These are phyloP conservation scores for Halcyon smyrnensis DNA, from an alignment of 2,797 vertebrate species.

Conservation along the genomic window DNA sequence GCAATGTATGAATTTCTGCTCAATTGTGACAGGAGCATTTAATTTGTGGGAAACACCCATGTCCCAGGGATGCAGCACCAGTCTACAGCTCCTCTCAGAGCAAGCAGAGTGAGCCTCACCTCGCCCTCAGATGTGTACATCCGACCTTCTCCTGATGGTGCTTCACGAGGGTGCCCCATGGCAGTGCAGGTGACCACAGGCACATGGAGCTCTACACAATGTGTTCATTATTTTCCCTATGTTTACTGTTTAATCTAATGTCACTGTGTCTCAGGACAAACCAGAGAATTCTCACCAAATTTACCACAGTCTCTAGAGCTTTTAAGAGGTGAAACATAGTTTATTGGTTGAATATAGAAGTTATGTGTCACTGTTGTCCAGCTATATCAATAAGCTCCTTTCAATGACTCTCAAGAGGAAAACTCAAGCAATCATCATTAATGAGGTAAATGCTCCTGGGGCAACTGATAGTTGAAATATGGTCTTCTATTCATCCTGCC, in stretches of 20 bases:
- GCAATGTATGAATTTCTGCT: background rate
- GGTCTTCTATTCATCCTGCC: background rate
- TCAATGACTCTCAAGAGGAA: conserved; percentile 46
- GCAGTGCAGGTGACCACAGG: rapidly evolving
- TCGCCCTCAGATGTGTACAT: background rate
- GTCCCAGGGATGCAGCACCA: background rate
- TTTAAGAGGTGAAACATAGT: conserved; percentile 24
- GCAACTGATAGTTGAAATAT: background rate
- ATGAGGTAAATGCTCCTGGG: conserved; percentile 16
- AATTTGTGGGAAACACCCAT: background rate
- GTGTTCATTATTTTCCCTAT: rapidly evolving
- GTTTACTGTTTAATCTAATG: background rate
- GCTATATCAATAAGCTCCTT: background rate
- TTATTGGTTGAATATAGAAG: conserved; percentile 27
- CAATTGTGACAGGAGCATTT: background rate
- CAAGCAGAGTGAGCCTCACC: background rate
- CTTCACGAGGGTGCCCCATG: rapidly evolving
- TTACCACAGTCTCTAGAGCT: background rate
- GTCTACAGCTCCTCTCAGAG: background rate
- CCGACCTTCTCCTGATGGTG: background rate
- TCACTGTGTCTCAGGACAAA: background rate
- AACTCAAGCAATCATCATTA: conserved; percentile 40
- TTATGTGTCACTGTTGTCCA: background rate
- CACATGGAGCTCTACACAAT: rapidly evolving
- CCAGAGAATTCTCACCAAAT: background rate